These are phyloP conservation scores for Maconellicoccus hirsutus DNA, from an alignment of 1,140 invertebrate genomes.

Conservation along the genomic window DNA sequence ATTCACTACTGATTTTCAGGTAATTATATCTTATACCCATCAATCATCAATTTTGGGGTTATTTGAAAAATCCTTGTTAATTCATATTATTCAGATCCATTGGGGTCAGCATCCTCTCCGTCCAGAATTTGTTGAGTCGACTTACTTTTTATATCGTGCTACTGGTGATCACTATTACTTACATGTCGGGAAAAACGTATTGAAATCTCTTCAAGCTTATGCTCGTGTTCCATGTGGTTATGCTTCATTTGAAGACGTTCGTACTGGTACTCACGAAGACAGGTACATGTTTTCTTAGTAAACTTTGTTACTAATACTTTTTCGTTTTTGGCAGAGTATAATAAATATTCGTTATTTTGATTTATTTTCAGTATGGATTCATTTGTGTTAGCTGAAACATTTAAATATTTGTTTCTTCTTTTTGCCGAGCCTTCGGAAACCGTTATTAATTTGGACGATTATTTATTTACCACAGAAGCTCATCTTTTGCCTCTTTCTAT, in stretches of 20 bases:
- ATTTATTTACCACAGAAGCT: conserved; percentile 94
- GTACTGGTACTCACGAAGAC: conserved; percentile 80
- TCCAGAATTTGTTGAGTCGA: conserved; percentile 96
- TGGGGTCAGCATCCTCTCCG: conserved; percentile 95
- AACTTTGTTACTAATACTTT: background rate
- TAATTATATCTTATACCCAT: conserved; percentile 29
- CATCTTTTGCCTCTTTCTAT: conserved; percentile 84
- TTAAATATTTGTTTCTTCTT: conserved; percentile 92
- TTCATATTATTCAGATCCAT: conserved; percentile 54
- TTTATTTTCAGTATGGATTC: conserved; percentile 74
- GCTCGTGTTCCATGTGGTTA: conserved; percentile 90
- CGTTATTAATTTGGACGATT: conserved; percentile 84
- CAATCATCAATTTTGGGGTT: background rate
- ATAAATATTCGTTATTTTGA: background rate
- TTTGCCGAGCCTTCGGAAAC: conserved; percentile 83
- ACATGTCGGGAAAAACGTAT: conserved; percentile 77
- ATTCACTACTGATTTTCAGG: conserved; percentile 86
- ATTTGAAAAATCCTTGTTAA: background rate
- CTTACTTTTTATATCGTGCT: conserved; percentile 90
- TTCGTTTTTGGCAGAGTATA: too few relatives aligned
- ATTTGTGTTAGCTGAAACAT: conserved; percentile 93
- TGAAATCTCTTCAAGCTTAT: conserved; percentile 82
- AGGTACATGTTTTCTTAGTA: conserved; percentile 33
- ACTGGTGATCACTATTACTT: conserved; percentile 93
- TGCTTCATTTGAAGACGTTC: conserved; percentile 91